These are phyloP conservation scores for Bombus impatiens DNA, from an alignment of 1,140 invertebrate genomes.

Conservation along the genomic window DNA sequence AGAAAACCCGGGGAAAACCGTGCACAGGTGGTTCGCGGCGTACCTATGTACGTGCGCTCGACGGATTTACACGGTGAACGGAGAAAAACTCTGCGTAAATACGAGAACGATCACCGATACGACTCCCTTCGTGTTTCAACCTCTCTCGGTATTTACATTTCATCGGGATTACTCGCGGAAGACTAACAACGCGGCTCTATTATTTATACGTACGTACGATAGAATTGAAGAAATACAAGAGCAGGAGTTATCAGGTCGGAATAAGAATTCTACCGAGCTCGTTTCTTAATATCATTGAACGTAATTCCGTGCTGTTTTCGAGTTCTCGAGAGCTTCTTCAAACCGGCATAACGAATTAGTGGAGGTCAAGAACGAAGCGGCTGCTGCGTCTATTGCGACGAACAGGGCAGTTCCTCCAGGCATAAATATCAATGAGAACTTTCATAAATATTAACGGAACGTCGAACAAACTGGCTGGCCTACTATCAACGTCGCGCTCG, in stretches of 20 bases:
- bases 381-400: background rate
- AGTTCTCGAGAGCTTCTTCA: background rate
- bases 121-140: background rate
- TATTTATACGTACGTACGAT: background rate
- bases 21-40: conserved; percentile 19
- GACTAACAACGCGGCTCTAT: background rate
- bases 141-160: background rate
- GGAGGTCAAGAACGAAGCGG: background rate
- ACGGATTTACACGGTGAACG: background rate
- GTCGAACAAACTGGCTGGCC: background rate
- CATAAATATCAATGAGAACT: conserved; percentile 36
- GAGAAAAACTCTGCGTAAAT: background rate
- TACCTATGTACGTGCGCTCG: background rate
- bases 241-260: background rate
- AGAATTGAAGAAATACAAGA: too few relatives aligned
- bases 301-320: background rate
- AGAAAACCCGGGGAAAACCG: background rate
- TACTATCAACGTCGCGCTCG: background rate
- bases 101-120: background rate
- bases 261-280: background rate
- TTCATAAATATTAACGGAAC: conserved; percentile 49
- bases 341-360: conserved; percentile 15
- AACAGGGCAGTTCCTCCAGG: background rate
- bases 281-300: background rate
- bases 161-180: background rate